Evolutionary conservation across 2,113 vertebrate genomes (phyloP).

Genomic region (Desmodus rotundus): DNA sequence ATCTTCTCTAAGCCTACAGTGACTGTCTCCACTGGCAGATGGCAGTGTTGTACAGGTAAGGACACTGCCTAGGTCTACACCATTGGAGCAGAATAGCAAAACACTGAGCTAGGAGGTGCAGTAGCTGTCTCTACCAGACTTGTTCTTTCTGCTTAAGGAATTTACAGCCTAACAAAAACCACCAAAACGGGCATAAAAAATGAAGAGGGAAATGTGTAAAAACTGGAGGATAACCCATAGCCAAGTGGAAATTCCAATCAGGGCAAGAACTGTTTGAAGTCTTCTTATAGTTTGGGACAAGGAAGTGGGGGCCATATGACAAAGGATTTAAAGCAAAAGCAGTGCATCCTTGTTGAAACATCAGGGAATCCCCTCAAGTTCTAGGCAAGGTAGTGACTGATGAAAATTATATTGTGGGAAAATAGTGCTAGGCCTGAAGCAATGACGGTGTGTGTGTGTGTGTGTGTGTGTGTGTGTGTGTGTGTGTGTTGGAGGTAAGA

Average conservation of each 20-base stretch:
- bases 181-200: neutral
- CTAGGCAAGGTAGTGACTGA: neutral
- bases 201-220: neutral
- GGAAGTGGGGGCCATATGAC: neutral
- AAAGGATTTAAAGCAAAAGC: neutral
- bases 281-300: neutral
- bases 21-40: neutral
- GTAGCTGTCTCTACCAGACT: neutral
- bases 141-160: neutral
- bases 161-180: neutral
- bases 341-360: neutral
- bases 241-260: neutral
- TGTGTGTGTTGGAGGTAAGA: neutral
- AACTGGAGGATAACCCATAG: neutral
- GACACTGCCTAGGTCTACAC: neutral
- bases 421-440: neutral
- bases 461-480: neutral
- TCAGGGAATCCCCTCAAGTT: neutral
- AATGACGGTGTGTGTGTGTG: neutral
- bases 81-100: neutral
- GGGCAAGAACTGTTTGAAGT: neutral
- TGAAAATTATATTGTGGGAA: neutral
- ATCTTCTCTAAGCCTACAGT: neutral
- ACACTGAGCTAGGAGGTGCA: neutral
- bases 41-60: neutral